phyloP scores from a whole-genome alignment of 2,113 vertebrate genomes.

The Grantiella picta region DNA sequence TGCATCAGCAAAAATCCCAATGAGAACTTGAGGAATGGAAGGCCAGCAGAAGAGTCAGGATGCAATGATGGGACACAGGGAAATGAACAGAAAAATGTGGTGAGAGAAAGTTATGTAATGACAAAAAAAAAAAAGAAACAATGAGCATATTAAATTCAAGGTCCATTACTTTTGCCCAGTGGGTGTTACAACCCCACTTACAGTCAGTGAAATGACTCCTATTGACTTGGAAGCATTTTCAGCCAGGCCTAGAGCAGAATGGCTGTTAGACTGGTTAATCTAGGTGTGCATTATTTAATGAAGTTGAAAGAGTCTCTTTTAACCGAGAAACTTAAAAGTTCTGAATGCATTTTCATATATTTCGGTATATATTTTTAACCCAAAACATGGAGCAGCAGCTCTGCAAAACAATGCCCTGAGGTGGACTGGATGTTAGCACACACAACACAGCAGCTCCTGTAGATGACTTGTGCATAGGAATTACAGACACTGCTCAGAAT shows the following conservation, averaged over 20 bases:
- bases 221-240: background rate
- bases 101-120: background rate
- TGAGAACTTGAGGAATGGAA: background rate
- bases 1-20: background rate
- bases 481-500: background rate
- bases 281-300: background rate
- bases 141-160: background rate
- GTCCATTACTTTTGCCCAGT: background rate
- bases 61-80: background rate
- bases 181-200: background rate
- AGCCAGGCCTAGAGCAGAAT: background rate
- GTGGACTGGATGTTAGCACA: background rate
- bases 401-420: background rate
- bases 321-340: background rate
- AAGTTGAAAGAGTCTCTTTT: background rate
- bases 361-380: background rate
- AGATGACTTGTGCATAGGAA: background rate
- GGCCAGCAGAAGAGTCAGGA: background rate
- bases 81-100: background rate
- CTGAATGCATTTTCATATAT: background rate
- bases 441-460: background rate
- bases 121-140: background rate
- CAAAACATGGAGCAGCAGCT: background rate
- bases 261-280: background rate
- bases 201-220: background rate